Base-by-base conservation (phyloP, 2,797 vertebrate genomes). In the Cetoscarus ocellatus region DNA sequence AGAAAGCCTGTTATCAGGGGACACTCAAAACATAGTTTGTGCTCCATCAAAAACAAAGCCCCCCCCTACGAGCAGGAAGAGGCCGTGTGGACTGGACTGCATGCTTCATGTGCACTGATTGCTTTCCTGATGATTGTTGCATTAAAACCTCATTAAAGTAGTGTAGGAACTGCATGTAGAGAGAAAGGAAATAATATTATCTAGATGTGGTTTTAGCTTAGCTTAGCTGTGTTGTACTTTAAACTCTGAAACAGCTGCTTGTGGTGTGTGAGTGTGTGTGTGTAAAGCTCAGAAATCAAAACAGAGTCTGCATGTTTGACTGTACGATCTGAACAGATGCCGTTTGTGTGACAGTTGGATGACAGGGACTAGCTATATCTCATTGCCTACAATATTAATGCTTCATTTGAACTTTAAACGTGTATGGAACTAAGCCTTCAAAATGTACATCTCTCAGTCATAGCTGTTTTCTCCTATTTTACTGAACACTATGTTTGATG, bases 381-480 rank as follows among this genome's bases (percentile, higher is more conserved):
- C 87, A 72, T 90, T 90, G 88, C 90, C 90, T 91, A 90, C 83
- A 80, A 70, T 70, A 55, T 50, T 43, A 60, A 84, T 81, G 83
- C 75, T 79, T 86, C 38, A 67, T 75, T 76, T 75, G 17, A 64
- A 84, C 67, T 56, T 67, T 66, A 75, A 39, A 84, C 61, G 75
- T 86, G 62, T 81, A 80, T 86, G 82, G 89, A 85, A 78, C 58
- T 82, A 81, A 84, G 84, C 72, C 55, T 58, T 80, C 34, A 61
- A 79, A 61, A 73, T 79, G 72, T 84, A 79, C 72, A 52, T 87
- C 71, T 85, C 73, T 90, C 80, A 74, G 79, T 91, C 92, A 90
- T 88, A 88, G 91, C 91, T 90, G 81, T 88, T 92, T 91, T 91
- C 88, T 91, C 89, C 90, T 88, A 90, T 90, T 84, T 73, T 63